Evolutionary conservation across 2,113 vertebrate species (phyloP), one percentile per base, ranked within the genome.

Genomic region (Sterna hirundo): DNA sequence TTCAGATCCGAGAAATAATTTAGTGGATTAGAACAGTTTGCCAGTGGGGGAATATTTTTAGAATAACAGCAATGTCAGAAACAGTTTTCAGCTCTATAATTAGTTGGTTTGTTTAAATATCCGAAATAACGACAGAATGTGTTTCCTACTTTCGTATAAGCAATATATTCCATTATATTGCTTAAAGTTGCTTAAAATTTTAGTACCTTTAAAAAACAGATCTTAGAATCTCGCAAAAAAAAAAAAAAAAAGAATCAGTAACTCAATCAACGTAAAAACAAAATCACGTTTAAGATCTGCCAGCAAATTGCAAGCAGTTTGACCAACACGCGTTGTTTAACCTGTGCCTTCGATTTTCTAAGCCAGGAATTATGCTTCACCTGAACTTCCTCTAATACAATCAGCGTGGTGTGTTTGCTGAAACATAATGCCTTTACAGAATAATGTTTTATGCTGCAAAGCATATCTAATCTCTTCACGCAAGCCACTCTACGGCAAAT

Each of bases 381-480:
- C 94, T 93, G 95, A 84, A 90, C 76, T 84, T 78, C 87, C 87
- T 26, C 89, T 95, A 95, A 96, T 88, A 95, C 89, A 97, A 97
- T 96, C 96, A 97, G 91, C 1, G 21, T 95, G 95, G 84, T 74
- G 87, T 80, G 94, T 93, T 96, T 96, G 93, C 93, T 95, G 91
- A 91, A 96, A 97, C 62, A 90, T 90, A 91, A 97, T 91, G 91
- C 93, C 85, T 95, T 95, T 81, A 93, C 86, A 94, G 91, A 96
- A 96, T 85, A 80, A 96, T 95, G 92, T 95, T 96, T 87, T 91
- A 76, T 88, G 91, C 94, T 91, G 90, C 87, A 93, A 88, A 95
- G 93, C 95, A 94, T 93, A 80, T 85, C 87, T 97, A 96, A 97
- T 96, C 95, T 97, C 93, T 94, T 96, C 93, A 97, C 1, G 8